These are phyloP conservation scores for Micronycteris hirsuta DNA, from an alignment of 2,113 vertebrate species.

Conservation along the genomic window DNA sequence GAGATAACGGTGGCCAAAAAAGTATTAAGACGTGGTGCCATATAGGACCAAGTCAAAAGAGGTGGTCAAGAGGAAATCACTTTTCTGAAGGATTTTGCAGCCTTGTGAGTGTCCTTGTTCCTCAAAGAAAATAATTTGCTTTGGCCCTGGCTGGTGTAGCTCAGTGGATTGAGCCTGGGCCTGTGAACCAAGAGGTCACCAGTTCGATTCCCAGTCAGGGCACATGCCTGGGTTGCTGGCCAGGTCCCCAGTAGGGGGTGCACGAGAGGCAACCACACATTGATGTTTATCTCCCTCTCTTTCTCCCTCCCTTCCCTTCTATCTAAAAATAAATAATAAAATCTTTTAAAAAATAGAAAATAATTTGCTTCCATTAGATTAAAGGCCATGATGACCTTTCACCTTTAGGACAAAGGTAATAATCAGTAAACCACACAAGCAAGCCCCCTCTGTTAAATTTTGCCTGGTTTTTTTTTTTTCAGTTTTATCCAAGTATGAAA, in stretches of 20 bases:
- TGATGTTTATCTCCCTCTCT: too few species aligned
- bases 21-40: conserved; percentile 9
- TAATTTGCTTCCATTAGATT: neutral
- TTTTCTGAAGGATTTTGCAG: neutral
- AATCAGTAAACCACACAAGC: neutral
- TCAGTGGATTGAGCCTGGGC: too few species aligned
- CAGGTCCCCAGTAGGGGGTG: too few species aligned
- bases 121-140: conserved; percentile 8
- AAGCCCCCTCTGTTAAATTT: neutral
- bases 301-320: too few species aligned
- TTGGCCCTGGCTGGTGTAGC: neutral
- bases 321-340: too few species aligned
- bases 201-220: too few species aligned
- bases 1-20: neutral
- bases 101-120: neutral
- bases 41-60: neutral
- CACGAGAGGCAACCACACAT: too few species aligned
- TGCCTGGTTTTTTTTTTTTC: conserved; percentile 50
- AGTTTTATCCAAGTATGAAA: conserved; percentile 84
- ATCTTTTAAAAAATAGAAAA: too few species aligned
- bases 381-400: neutral
- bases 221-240: too few species aligned
- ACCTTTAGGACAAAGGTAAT: neutral
- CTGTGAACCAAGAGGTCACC: too few species aligned
- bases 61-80: neutral